A percentile compares a stretch with the other conserved stretches of the same genome.
These are phyloP conservation scores for Pandemis cinnamomeana DNA, from an alignment of 2,888 invertebrate species.

Conservation along the genomic window DNA sequence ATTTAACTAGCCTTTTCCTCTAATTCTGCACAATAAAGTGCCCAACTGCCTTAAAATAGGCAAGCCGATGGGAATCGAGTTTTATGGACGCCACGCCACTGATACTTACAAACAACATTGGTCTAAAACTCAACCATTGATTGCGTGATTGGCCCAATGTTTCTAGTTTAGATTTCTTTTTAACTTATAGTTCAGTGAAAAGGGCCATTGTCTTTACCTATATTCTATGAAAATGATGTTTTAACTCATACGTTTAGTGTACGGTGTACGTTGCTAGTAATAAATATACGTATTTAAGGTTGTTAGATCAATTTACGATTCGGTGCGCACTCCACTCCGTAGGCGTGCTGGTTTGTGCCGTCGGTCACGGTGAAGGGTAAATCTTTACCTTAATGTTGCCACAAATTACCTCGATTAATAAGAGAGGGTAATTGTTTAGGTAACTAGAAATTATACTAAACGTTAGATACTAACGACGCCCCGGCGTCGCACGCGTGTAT, in stretches of 20 bases:
- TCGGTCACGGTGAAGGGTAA: slow-evolving; percentile 18
- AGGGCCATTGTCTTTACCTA: background rate
- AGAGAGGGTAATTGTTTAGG: background rate
- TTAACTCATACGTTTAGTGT: background rate
- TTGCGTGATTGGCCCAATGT: too few species aligned
- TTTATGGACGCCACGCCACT: too few species aligned
- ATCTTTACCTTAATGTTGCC: background rate
- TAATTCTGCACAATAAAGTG: too few species aligned
- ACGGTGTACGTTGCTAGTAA: background rate
- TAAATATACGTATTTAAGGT: slow-evolving; percentile 44
- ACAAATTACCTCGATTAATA: background rate
- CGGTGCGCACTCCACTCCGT: slow-evolving; percentile 56
- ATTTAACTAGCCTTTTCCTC: too few species aligned
- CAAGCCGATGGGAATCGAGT: too few species aligned
- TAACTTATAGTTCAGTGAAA: too few species aligned
- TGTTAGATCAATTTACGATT: slow-evolving; percentile 66
- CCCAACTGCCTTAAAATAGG: too few species aligned
- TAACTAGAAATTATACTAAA: background rate
- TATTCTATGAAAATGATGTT: background rate
- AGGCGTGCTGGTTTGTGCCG: slow-evolving; percentile 53
- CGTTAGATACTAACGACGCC: too few species aligned
- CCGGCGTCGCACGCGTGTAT: too few species aligned
- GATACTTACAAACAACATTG: too few species aligned
- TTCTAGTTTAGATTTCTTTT: too few species aligned
- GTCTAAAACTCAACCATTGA: too few species aligned